These are phyloP conservation scores for Sitodiplosis mosellana DNA, from an alignment of 1,140 invertebrate genomes.

Conservation along the genomic window DNA sequence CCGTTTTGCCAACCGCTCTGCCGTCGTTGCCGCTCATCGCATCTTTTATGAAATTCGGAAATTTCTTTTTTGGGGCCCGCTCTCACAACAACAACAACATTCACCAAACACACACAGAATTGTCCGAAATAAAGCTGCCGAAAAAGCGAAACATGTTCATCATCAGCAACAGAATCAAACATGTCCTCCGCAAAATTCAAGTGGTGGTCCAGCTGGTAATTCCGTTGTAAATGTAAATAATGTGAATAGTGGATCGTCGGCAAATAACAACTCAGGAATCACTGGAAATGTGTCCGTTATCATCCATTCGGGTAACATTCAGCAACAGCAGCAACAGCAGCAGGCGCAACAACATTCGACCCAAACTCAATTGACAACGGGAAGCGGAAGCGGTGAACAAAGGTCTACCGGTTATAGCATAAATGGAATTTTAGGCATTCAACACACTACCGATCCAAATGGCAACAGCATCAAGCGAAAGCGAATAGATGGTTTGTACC, in stretches of 20 bases:
- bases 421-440: slow-evolving; percentile 85
- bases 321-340: slow-evolving; percentile 5
- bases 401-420: slow-evolving; percentile 70
- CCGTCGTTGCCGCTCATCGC: no score
- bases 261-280: slow-evolving; percentile 24
- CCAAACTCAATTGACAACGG: slow-evolving; percentile 21
- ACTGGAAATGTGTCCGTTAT: slow-evolving; percentile 8
- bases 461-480: slow-evolving; percentile 53
- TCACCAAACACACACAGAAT: slow-evolving; percentile 43
- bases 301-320: not conserved
- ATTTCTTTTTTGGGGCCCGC: no score
- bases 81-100: not conserved
- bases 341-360: slow-evolving; percentile 4
- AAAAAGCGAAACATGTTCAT: slow-evolving; percentile 84
- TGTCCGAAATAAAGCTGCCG: slow-evolving; percentile 87
- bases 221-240: slow-evolving; percentile 18
- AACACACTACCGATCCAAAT: slow-evolving; percentile 49
- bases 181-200: slow-evolving; percentile 17
- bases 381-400: slow-evolving; percentile 13
- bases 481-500: slow-evolving; percentile 32
- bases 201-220: slow-evolving; percentile 10
- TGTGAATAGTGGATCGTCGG: slow-evolving; percentile 18
- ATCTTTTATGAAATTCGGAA: no score
- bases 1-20: not conserved
- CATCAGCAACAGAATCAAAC: slow-evolving; percentile 39